Evolutionary conservation across 2,113 vertebrate genomes (phyloP), one percentile per base, ranked within the genome.

Genomic region (Macquaria ambigua): DNA sequence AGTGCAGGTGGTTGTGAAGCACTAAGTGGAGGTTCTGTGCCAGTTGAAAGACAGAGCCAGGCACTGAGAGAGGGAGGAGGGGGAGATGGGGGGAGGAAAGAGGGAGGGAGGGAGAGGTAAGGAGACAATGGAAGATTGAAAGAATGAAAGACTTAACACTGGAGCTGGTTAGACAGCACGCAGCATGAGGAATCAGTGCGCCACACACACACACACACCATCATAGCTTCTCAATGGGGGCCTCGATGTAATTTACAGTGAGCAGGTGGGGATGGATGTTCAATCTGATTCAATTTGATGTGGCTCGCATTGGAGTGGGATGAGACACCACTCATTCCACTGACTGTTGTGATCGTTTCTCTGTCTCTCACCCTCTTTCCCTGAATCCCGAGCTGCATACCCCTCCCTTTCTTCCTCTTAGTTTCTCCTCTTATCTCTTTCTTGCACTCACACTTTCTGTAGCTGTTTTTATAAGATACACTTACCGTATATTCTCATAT

Each of bases 241-340:
- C 85, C 83, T 79, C 74, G 11, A 88, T 91, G 91, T 92, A 92
- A 94, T 94, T 92, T 94, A 90, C 86, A 91, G 92, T 92, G 88
- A 93, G 90, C 93, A 93, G 93, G 92, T 94, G 91, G 91, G 88
- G 85, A 93, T 91, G 85, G 92, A 91, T 91, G 92, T 94, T 93
- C 90, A 90, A 92, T 94, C 90, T 93, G 91, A 93, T 95, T 92
- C 92, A 91, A 93, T 95, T 87, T 91, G 90, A 94, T 93, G 92
- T 92, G 89, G 87, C 89, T 91, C 77, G 53, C 74, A 75, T 83
- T 87, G 70, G 78, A 92, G 89, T 86, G 89, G 87, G 86, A 92
- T 88, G 87, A 92, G 84, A 90, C 88, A 85, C 80, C 87, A 87
- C 81, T 89, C 91, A 84, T 92, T 90, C 77, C 69, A 76, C 87